Base-by-base conservation (phyloP, 2,888 invertebrate species). In the Mythimna albipuncta region DNA sequence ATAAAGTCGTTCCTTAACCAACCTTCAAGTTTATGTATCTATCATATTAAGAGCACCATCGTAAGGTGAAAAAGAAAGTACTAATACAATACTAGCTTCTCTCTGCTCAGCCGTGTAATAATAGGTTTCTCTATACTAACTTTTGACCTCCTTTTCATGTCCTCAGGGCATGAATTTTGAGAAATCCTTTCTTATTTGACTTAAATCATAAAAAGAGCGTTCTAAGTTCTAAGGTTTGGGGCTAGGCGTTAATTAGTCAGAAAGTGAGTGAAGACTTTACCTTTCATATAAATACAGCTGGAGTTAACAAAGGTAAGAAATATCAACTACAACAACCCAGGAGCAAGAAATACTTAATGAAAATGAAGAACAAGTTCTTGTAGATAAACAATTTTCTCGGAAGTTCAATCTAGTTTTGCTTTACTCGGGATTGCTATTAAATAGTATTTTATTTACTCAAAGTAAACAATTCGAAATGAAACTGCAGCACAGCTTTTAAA, bases 341-440 rank as follows among this genome's bases (percentile, higher is more conserved):
- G 47, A 55, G 6, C 38, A 44, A 70, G 35, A 57, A 72, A 9
- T 35, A 26, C 47, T 50, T 38, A 26, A 63, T 63, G 26, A 50
- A 57, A 72, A 72, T 21, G 13, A 54, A 63, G 50, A 21, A 38
- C 13, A 72, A 38, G 47, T 63, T 72, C 38, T 32, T 16, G 55
- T 52, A 35, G 19, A 9, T 13, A 55, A 68, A 69, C 21, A 70
- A 10, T 52, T 50, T 71, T 47, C 44, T 21, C 32, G 26, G 32
- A 72, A 72, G 21, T 50, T 41, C 32, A 41, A 63, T 13, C 41
- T 58, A 32, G 4, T 41, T 50, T 72, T 41, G 9, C 26, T 32
- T 26, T 47, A 47, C 16, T 61, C 47, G 38, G 61, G n/a, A 72
- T 72, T 72, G 44, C 4, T 61, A 47, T 55, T 50, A 13, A 57